These are phyloP conservation scores for Ichneumon xanthorius DNA, from an alignment of 2,888 invertebrate genomes.

Conservation along the genomic window DNA sequence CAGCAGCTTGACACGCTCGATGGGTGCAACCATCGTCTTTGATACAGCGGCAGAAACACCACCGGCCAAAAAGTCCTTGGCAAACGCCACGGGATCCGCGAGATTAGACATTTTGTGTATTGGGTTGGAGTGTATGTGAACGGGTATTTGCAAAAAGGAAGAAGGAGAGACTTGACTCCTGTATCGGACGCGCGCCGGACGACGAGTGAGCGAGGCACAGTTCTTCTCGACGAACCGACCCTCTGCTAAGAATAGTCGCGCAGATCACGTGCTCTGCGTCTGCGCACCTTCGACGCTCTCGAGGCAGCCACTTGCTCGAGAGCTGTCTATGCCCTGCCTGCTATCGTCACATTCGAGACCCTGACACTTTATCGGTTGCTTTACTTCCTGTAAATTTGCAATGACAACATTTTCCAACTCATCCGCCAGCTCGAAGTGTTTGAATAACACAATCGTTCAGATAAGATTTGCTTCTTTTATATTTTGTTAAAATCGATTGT, in stretches of 20 bases:
- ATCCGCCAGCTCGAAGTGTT: background rate
- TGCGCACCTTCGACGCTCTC: conserved; percentile 76
- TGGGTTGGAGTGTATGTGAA: conserved; percentile 72
- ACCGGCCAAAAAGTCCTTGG: conserved; percentile 96
- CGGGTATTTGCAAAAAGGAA: conserved; percentile 80
- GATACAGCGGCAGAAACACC: conserved; percentile 97
- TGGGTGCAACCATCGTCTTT: conserved; percentile 97
- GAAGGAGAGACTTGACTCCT: conserved; percentile 80
- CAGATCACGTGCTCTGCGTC: conserved; percentile 80
- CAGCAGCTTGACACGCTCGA: conserved; percentile 97
- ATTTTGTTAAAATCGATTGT: background rate
- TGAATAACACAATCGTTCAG: background rate
- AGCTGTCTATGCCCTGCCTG: conserved; percentile 1
- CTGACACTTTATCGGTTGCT: conserved; percentile 71
- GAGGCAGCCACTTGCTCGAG: conserved; percentile 55
- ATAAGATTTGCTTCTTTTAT: background rate
- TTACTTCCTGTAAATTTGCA: background rate
- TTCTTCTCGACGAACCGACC: conserved; percentile 79
- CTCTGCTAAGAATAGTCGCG: conserved; percentile 84
- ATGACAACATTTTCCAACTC: background rate
- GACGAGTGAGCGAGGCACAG: conserved; percentile 85
- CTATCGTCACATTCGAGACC: conserved; percentile 70
- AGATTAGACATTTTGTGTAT: conserved; percentile 84
- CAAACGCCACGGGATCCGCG: conserved; percentile 93
- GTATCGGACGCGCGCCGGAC: conserved; percentile 87